Percentiles rank a stretch among this genome's conserved stretches.
Evolutionary conservation across 2,888 invertebrate genomes (phyloP).

Genomic region (Gymnoscelis rufifasciata): DNA sequence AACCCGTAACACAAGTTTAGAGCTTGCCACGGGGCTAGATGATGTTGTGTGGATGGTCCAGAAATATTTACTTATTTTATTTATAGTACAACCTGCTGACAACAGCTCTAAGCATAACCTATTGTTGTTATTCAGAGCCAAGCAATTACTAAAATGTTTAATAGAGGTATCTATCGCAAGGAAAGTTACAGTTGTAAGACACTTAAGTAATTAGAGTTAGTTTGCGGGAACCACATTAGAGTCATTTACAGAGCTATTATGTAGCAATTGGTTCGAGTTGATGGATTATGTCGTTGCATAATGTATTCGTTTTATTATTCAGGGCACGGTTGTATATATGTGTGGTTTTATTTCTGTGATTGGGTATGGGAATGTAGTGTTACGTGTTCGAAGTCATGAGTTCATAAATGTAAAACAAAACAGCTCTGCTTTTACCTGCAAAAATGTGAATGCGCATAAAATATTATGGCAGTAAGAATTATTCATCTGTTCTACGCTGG

Average conservation of each 20-base stretch:
- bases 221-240: slow-evolving; percentile 50
- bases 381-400: no score
- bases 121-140: not conserved
- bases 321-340: slow-evolving; percentile 23
- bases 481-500: no score
- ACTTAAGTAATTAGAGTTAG: slow-evolving; percentile 65
- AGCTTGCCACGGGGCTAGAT: no score
- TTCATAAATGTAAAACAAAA: no score
- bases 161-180: slow-evolving; percentile 13
- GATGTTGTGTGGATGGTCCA: no score
- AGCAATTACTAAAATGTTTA: slow-evolving; percentile 2
- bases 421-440: no score
- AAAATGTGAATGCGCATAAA: no score
- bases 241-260: slow-evolving; percentile 53
- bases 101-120: no score
- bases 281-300: slow-evolving; percentile 31
- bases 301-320: slow-evolving; percentile 25
- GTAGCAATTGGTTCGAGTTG: slow-evolving; percentile 29
- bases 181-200: slow-evolving; percentile 39
- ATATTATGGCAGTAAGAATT: no score
- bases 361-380: not conserved
- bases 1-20: no score
- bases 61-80: no score
- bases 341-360: slow-evolving; percentile 15
- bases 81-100: no score